phyloP scores from a whole-genome alignment of 1,140 invertebrate genomes.

The Diachasmimorpha longicaudata region DNA sequence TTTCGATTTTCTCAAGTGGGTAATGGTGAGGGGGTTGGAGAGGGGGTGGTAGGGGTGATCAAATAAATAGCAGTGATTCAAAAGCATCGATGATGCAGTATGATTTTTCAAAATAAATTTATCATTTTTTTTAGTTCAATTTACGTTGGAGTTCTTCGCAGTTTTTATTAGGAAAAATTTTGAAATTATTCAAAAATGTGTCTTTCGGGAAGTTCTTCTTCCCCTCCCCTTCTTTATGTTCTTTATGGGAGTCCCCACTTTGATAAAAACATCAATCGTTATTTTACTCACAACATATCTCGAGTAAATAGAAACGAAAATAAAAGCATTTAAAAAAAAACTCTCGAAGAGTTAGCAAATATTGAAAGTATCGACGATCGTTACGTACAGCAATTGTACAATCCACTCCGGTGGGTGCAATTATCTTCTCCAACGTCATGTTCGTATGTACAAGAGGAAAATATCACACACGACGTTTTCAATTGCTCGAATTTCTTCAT shows the following conservation, averaged over 20 bases:
- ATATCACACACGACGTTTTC: neutral
- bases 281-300: no score
- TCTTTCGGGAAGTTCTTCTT: no score
- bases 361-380: neutral
- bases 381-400: neutral
- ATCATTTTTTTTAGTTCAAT: no score
- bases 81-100: neutral
- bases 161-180: no score
- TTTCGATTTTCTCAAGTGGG: neutral
- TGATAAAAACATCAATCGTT: no score
- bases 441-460: neutral
- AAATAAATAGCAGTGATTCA: neutral
- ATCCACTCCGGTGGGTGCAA: neutral
- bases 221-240: no score
- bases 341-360: neutral
- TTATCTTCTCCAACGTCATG: neutral
- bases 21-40: no score
- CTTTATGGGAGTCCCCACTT: no score
- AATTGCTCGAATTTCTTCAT: neutral
- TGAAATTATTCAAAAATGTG: no score
- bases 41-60: neutral
- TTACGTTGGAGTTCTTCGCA: no score
- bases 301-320: neutral
- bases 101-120: no score
- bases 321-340: neutral